Percentiles rank a stretch among this genome's conserved stretches.
phyloP scores from a whole-genome alignment of 2,113 vertebrate genomes.

The Chrysemys picta region DNA sequence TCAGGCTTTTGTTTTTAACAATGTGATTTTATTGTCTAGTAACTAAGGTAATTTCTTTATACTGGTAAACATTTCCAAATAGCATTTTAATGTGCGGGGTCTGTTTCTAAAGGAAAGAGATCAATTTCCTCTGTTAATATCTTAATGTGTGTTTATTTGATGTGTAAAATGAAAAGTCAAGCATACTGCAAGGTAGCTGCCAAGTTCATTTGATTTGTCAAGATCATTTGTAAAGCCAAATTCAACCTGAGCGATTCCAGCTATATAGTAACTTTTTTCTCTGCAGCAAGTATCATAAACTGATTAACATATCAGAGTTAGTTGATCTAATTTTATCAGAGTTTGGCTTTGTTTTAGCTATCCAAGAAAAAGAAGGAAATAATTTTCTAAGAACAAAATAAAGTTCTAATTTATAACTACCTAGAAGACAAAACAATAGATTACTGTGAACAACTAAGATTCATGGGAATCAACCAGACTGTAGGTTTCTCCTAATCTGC shows the following conservation, averaged over 20 bases:
- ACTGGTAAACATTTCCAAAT: slow-evolving; percentile 21
- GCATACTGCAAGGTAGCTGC: slow-evolving; percentile 21
- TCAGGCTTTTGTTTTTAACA: slow-evolving; percentile 69
- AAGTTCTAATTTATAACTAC: neutral
- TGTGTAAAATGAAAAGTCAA: slow-evolving; percentile 11
- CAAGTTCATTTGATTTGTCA: neutral
- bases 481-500: neutral
- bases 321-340: neutral
- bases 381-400: neutral
- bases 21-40: slow-evolving; percentile 74
- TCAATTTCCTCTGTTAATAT: slow-evolving; percentile 60
- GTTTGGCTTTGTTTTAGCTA: neutral
- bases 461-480: neutral
- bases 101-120: slow-evolving; percentile 51
- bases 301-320: slow-evolving; percentile 1
- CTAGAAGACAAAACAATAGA: slow-evolving; percentile 1
- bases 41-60: slow-evolving; percentile 64
- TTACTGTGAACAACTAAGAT: neutral
- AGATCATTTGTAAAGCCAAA: neutral
- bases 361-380: neutral
- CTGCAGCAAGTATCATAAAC: neutral
- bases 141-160: slow-evolving; percentile 61
- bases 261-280: neutral
- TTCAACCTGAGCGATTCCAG: slow-evolving; percentile 2
- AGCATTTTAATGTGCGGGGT: slow-evolving; percentile 41